Base-by-base conservation (phyloP, 2,113 vertebrate genomes). In the Thymallus thymallus region DNA sequence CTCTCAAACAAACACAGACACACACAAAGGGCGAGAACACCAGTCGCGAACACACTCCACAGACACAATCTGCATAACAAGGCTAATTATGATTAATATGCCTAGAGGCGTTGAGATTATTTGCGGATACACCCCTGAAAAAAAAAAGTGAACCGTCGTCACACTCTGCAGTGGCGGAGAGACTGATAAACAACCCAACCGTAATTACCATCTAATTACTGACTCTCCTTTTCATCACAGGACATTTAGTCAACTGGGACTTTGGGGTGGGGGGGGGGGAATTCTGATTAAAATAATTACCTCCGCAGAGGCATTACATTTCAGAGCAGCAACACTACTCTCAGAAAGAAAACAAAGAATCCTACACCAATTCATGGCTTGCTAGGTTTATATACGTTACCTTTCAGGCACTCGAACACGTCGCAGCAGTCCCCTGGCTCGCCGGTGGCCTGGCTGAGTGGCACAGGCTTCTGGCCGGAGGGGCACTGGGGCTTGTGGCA, bases 371-470 rank as follows among this genome's bases (percentile, higher is more conserved):
- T 1, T 3, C 5, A 22, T 61, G 23, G 6, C 35, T 5, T 29
- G 20, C n/a, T 18, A 22, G 6, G 22, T 4, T 9, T 16, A n/a
- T 41, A 41, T 14, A 56, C 26, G 10, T 89, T 87, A 94, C 93
- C 93, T 94, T 88, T 92, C 72, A 91, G 90, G 83, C 93, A 94
- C 76, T 91, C 89, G n/a, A 86, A 91, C 32, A 84, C 69, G 12
- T 92, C 85, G 61, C 93, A 94, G 83, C 93, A 94, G 85, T 93
- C 87, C 74, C 92, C 93, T 2, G 92, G 91, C 30, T 79, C 86
- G 9, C 93, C 93, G 3, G 79, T 88, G 71, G 89, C 91, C 78
- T 90, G 82, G 30, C 73, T 85, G 62, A 92, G 66, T 1, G 73
- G 65, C n/a, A 87, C 78, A 0, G 76, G 73, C 13, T 87, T 89